Evolutionary conservation across 1,140 invertebrate genomes (phyloP).

Genomic region (Paramacrobiotus metropolitanus): DNA sequence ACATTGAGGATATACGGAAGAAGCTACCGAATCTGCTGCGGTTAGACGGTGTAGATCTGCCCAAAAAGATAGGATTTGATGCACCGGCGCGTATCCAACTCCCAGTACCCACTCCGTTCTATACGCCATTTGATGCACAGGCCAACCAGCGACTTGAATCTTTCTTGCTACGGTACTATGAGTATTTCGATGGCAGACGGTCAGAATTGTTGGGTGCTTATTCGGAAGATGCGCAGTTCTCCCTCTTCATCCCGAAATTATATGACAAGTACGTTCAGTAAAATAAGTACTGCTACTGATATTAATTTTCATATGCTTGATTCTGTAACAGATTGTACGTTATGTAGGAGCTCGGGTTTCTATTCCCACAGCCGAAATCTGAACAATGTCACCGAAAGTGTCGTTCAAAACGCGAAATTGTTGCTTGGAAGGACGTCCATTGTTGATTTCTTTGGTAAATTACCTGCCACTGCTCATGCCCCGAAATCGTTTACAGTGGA

Average conservation of each 20-base stretch:
- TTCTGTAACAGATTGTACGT: too few relatives aligned
- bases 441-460: background rate
- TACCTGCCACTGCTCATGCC: background rate
- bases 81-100: background rate
- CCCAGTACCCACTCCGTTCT: background rate
- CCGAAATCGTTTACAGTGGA: background rate
- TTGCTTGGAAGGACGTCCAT: background rate
- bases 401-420: background rate
- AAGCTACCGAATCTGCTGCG: background rate
- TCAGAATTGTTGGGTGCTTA: background rate
- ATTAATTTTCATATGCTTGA: too few relatives aligned
- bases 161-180: background rate
- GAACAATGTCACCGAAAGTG: background rate
- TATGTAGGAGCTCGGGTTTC: too few relatives aligned
- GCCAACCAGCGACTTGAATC: background rate
- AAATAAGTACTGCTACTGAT: too few relatives aligned
- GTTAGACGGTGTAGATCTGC: background rate
- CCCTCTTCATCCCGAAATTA: too few relatives aligned
- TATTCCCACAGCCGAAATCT: background rate
- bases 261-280: too few relatives aligned
- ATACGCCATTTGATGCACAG: background rate
- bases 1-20: background rate
- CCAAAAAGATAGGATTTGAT: conserved; percentile 1
- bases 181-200: background rate
- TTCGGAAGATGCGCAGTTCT: background rate